These are phyloP conservation scores for Actenoides lindsayi DNA, from an alignment of 2,113 vertebrate species.

Conservation along the genomic window DNA sequence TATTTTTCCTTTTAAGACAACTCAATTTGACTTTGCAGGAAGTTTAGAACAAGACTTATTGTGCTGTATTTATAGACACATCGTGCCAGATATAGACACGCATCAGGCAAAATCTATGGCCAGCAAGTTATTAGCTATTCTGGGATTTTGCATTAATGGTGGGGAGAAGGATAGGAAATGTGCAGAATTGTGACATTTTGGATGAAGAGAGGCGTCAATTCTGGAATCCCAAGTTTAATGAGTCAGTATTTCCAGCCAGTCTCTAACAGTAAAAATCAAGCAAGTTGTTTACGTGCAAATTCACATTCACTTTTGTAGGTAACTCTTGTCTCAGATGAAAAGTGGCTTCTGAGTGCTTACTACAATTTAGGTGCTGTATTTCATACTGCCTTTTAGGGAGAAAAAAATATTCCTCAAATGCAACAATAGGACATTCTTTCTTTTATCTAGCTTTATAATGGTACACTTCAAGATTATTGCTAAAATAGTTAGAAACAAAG, in stretches of 20 bases:
- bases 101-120: background rate
- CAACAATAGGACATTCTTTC: fast-evolving
- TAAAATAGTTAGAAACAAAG: background rate
- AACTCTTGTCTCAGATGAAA: background rate
- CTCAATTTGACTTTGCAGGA: background rate
- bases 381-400: background rate
- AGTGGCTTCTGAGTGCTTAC: background rate
- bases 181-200: background rate
- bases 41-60: background rate
- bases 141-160: background rate
- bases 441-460: background rate
- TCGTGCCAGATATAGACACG: background rate
- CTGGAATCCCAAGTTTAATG: background rate
- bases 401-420: background rate
- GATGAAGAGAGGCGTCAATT: background rate
- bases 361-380: background rate
- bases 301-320: background rate
- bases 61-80: background rate
- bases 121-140: background rate
- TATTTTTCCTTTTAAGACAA: background rate
- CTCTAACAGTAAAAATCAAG: background rate
- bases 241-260: background rate
- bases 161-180: background rate
- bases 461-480: background rate
- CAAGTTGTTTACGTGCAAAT: background rate